Base-by-base conservation (phyloP, 2,113 vertebrate genomes). In the Peucedramus taeniatus region DNA sequence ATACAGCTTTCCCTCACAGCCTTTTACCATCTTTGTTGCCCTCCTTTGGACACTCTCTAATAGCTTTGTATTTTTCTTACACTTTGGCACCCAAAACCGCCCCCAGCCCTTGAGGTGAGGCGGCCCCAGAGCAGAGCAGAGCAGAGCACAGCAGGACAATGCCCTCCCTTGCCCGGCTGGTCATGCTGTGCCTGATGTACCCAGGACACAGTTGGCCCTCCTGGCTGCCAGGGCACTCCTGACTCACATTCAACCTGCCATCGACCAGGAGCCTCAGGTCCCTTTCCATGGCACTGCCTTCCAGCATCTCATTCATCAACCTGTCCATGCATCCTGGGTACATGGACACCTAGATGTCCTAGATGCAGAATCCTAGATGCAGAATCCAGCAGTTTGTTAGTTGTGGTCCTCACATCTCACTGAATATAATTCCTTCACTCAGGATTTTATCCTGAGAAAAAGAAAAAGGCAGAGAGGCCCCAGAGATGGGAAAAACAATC, bases 121-220 rank as follows among this genome's bases (percentile, higher is more conserved):
- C 14, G 0, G 0, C 7, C 3, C 26, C 45, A 31, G 37, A 4
- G 14, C 71, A 27, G 61, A 57, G 7, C 30, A 75, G 37, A 75
- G 53, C 45, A 45, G 45, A 26, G 24, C 49, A 50, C 24, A 45
- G 22, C 0, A 0, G 51, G 37, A 37, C 71, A 77, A 19, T 51
- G 3, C 31, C 27, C 57, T 76, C 53, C 44, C 53, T 27, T 68
- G 44, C 13, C 53, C 0, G 0, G 31, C 61, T 51, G 30, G 1
- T 0, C 0, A 21, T 35, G 51, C 51, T 76, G 71, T 12, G 11
- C 44, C 63, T 37, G 63, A 33, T 37, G 31, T 0, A 1, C 8
- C 20, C 44, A 76, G 53, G 37, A 37, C 53, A 60, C 0, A 0
- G 0, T 0, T 60, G 72, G 5, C 22, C 4, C 45, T 68, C 45